phyloP scores from a whole-genome alignment of 2,888 invertebrate genomes.

The Drosophila mercatorum region DNA sequence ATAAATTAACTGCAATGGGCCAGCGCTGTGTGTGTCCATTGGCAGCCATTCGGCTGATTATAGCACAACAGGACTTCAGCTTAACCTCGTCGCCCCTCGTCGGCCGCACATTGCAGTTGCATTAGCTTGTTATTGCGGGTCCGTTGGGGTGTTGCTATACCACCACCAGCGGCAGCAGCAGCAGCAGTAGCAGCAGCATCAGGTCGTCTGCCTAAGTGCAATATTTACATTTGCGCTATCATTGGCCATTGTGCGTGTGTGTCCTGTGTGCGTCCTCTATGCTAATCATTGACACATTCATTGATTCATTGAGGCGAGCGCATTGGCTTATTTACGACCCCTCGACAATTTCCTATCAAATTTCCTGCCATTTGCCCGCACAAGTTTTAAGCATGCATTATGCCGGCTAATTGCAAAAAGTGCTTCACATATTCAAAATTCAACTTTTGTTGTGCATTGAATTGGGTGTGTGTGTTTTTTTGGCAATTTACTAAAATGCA shows the following conservation, averaged over 20 bases:
- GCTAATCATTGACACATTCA: conserved; percentile 78
- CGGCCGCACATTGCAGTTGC: conserved; percentile 61
- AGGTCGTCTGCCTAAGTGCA: conserved; percentile 50
- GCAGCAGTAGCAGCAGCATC: conserved; percentile 8
- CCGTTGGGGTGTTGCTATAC: conserved; percentile 29
- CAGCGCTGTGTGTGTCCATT: conserved; percentile 31
- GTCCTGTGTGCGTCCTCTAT: conserved; percentile 19
- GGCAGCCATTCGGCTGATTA: conserved; percentile 68
- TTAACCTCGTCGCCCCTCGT: neutral
- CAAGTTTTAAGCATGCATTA: conserved; percentile 26
- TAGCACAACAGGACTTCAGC: conserved; percentile 40
- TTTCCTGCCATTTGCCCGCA: conserved; percentile 19
- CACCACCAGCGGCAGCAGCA: conserved; percentile 3
- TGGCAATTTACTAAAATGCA: conserved; percentile 32
- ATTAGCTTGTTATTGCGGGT: conserved; percentile 64
- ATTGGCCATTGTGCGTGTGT: conserved; percentile 46
- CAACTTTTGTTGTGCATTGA: conserved; percentile 28
- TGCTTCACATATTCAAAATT: conserved; percentile 30
- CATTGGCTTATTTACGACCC: conserved; percentile 68
- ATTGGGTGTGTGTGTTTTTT: neutral
- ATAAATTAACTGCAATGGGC: conserved; percentile 65
- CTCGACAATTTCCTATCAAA: conserved; percentile 49
- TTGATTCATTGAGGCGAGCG: conserved; percentile 63
- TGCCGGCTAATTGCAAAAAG: conserved; percentile 28
- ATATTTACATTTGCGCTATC: conserved; percentile 70